These are phyloP conservation scores for Mugil cephalus DNA, from an alignment of 2,113 vertebrate species.

Conservation along the genomic window DNA sequence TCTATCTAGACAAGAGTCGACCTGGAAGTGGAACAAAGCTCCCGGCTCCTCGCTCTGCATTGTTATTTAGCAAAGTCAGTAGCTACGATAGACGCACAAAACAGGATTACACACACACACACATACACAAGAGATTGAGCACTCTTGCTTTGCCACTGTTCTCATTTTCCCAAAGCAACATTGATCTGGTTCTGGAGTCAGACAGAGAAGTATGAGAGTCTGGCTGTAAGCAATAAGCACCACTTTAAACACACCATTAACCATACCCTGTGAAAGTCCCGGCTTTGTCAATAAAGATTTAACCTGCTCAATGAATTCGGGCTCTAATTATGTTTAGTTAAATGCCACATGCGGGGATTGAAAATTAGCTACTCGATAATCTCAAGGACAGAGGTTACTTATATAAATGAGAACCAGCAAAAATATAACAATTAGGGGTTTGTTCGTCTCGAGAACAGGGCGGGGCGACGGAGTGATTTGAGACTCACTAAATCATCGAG, in stretches of 20 bases:
- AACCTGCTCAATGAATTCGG: conserved; percentile 66
- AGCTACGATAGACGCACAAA: conserved; percentile 32
- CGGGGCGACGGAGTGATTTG: neutral
- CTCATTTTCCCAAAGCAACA: conserved; percentile 66
- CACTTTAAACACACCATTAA: conserved; percentile 81
- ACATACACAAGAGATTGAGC: neutral
- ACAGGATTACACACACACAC: conserved; percentile 13
- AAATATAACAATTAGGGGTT: conserved; percentile 23
- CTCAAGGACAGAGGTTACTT: conserved; percentile 27
- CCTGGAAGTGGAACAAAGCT: conserved; percentile 67
- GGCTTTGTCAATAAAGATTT: conserved; percentile 78
- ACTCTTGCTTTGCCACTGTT: conserved; percentile 40
- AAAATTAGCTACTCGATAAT: conserved; percentile 56
- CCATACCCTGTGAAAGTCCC: conserved; percentile 55
- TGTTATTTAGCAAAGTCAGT: conserved; percentile 51
- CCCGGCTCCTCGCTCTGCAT: conserved; percentile 25
- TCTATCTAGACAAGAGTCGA: conserved; percentile 66
- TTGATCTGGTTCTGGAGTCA: conserved; percentile 67
- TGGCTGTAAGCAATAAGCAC: conserved; percentile 45
- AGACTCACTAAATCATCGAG: neutral
- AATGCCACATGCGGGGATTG: conserved; percentile 53
- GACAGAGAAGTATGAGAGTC: conserved; percentile 67
- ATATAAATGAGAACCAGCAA: conserved; percentile 23
- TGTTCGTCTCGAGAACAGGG: conserved; percentile 25
- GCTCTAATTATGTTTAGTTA: conserved; percentile 67